A percentile compares a stretch with the other conserved stretches of the same genome.
Conservation (phyloP, 2,113 vertebrate species). For the Hemiprocne comata region DNA sequence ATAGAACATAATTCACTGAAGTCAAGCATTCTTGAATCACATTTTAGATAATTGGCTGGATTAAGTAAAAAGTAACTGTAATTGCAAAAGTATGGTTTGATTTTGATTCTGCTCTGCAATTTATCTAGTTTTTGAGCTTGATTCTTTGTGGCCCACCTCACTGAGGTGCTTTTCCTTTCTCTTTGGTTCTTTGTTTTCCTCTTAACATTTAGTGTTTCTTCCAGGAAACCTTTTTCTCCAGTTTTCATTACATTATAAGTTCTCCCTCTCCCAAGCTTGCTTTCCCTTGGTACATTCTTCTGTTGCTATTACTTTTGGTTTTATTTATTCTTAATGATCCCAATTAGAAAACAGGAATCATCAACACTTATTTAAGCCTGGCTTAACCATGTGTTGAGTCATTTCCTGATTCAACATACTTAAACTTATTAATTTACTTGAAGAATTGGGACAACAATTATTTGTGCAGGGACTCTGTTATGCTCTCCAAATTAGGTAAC, state of each 20-base stretch:
- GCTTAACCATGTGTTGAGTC: not conserved
- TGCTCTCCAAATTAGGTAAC: not conserved
- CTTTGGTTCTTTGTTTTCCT: not conserved
- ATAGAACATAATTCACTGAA: conserved; percentile 56
- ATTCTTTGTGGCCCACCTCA: not conserved
- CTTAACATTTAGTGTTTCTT: not conserved
- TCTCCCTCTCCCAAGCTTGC: not conserved
- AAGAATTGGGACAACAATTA: not conserved
- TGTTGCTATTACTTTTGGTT: not conserved
- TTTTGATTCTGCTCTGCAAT: conserved; percentile 26
- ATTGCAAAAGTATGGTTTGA: conserved; percentile 40
- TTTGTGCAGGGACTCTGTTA: not conserved
- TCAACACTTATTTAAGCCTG: not conserved
- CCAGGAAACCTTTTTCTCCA: not conserved
- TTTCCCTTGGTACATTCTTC: not conserved
- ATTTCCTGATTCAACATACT: not conserved
- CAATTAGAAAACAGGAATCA: not conserved
- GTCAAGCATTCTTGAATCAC: conserved; percentile 68
- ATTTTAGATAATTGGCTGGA: conserved; percentile 65
- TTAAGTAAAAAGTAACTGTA: conserved; percentile 57
- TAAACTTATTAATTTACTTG: not conserved
- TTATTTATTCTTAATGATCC: not conserved
- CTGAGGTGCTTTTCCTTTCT: not conserved
- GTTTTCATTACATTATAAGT: not conserved
- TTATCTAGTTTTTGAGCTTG: not conserved